Evolutionary conservation across 2,113 vertebrate species (phyloP).

Genomic region (Pelecanoides urinatrix): DNA sequence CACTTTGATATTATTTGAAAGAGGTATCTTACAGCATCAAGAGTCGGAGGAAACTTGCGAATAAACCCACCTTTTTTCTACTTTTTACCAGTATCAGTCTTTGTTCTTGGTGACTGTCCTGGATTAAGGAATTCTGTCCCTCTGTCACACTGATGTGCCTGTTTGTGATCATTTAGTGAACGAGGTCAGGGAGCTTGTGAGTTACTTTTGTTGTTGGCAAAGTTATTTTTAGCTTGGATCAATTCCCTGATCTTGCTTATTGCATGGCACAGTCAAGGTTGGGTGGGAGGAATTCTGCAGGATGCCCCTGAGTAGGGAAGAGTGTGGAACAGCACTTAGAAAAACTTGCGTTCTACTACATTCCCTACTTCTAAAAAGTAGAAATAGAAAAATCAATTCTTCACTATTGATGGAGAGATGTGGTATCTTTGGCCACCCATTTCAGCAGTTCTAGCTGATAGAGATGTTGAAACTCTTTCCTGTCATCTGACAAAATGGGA

Average conservation of each 20-base stretch:
- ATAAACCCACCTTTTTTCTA: background rate
- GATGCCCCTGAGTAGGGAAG: background rate
- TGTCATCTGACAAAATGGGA: background rate
- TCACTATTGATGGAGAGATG: background rate
- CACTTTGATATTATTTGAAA: background rate
- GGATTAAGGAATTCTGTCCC: background rate
- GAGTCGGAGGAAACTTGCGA: background rate
- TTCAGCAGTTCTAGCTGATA: background rate
- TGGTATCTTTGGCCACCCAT: background rate
- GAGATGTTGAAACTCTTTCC: background rate
- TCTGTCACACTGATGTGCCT: background rate
- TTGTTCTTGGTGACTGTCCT: background rate
- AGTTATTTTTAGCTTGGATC: slow-evolving; percentile 38
- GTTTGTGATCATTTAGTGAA: background rate
- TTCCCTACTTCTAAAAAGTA: background rate
- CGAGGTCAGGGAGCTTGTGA: background rate
- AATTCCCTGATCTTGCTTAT: slow-evolving; percentile 1
- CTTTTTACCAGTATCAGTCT: background rate
- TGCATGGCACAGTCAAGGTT: background rate
- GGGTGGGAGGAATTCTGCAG: background rate
- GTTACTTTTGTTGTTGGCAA: background rate
- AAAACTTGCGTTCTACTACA: background rate
- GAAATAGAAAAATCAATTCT: background rate
- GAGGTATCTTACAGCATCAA: background rate
- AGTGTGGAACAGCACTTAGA: background rate